Percentiles rank a stretch among this genome's conserved stretches.
These are phyloP conservation scores for Periparus ater DNA, from an alignment of 2,797 vertebrate species.

Conservation along the genomic window DNA sequence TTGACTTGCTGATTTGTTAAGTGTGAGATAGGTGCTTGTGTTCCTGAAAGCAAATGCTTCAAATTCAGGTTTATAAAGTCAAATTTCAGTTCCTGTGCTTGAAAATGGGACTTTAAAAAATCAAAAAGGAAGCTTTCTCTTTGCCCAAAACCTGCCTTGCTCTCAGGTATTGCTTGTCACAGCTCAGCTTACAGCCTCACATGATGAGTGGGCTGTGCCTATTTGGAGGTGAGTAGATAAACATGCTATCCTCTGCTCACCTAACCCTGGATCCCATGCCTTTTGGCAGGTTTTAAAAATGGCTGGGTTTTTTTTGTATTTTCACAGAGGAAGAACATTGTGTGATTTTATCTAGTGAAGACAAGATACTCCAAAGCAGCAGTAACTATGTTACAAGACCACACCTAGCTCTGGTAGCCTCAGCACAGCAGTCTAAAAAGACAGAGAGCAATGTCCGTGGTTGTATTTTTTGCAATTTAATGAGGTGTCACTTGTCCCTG, in stretches of 20 bases:
- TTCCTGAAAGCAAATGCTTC: not conserved
- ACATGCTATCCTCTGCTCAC: not conserved
- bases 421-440: accelerated
- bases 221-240: not conserved
- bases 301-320: not conserved
- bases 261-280: not conserved
- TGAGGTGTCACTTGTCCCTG: not conserved
- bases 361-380: not conserved
- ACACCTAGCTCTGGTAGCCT: not conserved
- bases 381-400: not conserved
- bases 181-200: not conserved
- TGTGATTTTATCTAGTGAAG: not conserved
- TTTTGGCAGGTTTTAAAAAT: not conserved
- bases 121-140: not conserved
- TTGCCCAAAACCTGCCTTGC: not conserved
- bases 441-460: not conserved
- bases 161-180: not conserved
- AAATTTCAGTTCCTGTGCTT: not conserved
- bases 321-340: not conserved
- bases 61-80: not conserved
- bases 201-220: not conserved
- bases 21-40: slow-evolving; percentile 1
- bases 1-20: not conserved
- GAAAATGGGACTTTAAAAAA: not conserved
- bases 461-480: not conserved